phyloP scores from a whole-genome alignment of 2,113 vertebrate species.

The Laterallus jamaicensis region DNA sequence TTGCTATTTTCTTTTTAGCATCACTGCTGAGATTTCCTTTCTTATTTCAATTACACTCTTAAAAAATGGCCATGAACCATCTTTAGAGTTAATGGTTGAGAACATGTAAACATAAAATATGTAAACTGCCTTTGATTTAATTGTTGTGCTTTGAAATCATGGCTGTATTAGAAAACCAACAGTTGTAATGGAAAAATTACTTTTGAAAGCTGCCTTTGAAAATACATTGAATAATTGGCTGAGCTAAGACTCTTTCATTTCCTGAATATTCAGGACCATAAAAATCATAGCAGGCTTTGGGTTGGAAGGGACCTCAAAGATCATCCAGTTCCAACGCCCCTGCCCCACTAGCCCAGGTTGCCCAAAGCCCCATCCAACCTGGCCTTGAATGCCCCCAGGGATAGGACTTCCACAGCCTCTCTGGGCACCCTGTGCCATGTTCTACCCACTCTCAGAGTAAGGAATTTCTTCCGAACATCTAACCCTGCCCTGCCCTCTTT shows the following conservation, averaged over 20 bases:
- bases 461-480: too few relatives aligned
- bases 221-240: slow-evolving; percentile 53
- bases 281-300: too few relatives aligned
- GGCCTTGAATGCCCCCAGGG: too few relatives aligned
- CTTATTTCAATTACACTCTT: neutral
- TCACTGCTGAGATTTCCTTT: neutral
- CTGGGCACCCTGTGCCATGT: too few relatives aligned
- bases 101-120: slow-evolving; percentile 62
- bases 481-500: too few relatives aligned
- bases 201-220: slow-evolving; percentile 69
- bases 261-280: neutral
- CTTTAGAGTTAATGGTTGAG: slow-evolving; percentile 22
- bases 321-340: too few relatives aligned
- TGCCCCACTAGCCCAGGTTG: too few relatives aligned
- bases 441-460: too few relatives aligned
- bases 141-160: slow-evolving; percentile 68
- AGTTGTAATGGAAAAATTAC: slow-evolving; percentile 63
- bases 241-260: slow-evolving; percentile 48
- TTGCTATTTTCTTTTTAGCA: neutral
- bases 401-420: too few relatives aligned
- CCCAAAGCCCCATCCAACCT: too few relatives aligned
- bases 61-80: neutral
- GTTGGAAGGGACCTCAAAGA: too few relatives aligned
- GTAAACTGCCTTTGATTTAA: slow-evolving; percentile 57
- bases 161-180: slow-evolving; percentile 50